Base-by-base conservation (phyloP, 2,113 vertebrate species). In the Gallinago jamesoni region DNA sequence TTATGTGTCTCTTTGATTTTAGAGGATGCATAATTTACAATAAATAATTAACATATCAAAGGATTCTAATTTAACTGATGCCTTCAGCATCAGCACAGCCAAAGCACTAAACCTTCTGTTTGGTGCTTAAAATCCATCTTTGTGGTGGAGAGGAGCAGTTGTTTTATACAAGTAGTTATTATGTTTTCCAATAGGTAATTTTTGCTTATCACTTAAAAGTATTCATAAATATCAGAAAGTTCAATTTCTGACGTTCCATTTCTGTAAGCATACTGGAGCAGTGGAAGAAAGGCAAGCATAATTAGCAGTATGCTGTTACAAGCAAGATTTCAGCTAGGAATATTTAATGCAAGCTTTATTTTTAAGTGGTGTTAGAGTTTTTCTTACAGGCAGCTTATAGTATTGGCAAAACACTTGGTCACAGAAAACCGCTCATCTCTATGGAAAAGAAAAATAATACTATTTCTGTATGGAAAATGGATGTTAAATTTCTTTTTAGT, bases 11-110 rank as follows among this genome's bases (percentile, higher is more conserved):
- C 94, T 98, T 94, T 98, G 96, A 97, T 98, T 98, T 98, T 95
- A 96, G 93, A 97, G 93, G 89, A 97, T 97, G 91, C 86, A 98
- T 98, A 98, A 98, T 98, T 98, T 97, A 97, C 96, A 96, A 98
- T 98, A 98, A 98, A 98, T 98, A 98, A 98, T 98, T 97, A 98
- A 98, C 97, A 98, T 98, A 97, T 97, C 97, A 98, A 98, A 98
- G 90, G 74, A 84, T 96, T 97, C 83, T 95, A 97, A 97, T 97
- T 97, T 97, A 97, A 98, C 74, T 96, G 92, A 95, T 96, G 93
- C 94, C 94, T 97, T 97, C 92, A 97, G 96, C 91, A 94, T 39
- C 91, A 95, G 72, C 73, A 91, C 73, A 95, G 55, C 53, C 86
- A 84, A 94, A 91, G 83, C 35, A 92, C 67, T 94, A 97, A 98